Conservation (phyloP, 1,140 invertebrate species). For the Ceratina japonica region DNA sequence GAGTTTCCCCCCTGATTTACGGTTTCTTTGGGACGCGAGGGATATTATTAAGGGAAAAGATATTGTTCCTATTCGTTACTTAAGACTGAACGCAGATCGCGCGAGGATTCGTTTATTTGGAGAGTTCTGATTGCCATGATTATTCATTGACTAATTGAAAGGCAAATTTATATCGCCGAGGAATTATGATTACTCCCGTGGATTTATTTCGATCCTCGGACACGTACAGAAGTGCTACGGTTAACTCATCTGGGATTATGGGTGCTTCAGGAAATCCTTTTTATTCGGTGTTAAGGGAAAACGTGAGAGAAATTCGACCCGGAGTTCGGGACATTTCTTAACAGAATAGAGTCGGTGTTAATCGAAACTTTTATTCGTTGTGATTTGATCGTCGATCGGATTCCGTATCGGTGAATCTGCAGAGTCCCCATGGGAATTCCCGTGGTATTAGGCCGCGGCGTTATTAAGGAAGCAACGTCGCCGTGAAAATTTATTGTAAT, state of each 20-base stretch:
- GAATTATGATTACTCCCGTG: too few relatives aligned
- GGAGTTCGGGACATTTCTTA: neutral
- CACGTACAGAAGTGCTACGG: neutral
- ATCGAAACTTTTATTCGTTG: too few relatives aligned
- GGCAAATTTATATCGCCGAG: too few relatives aligned
- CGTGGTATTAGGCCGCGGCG: too few relatives aligned
- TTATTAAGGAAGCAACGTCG: slow-evolving; percentile 32
- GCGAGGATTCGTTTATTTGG: neutral
- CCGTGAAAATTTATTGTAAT: slow-evolving; percentile 57
- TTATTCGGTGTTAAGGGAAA: slow-evolving; percentile 35
- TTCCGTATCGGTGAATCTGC: neutral
- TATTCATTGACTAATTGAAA: slow-evolving; percentile 3
- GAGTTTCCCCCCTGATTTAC: slow-evolving; percentile 9
- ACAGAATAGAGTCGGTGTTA: too few relatives aligned
- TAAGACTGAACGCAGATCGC: neutral
- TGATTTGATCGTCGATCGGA: neutral
- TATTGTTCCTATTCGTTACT: slow-evolving; percentile 7
- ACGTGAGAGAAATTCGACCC: slow-evolving; percentile 33
- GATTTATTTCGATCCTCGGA: neutral
- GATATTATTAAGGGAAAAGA: neutral
- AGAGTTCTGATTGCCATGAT: slow-evolving; percentile 27
- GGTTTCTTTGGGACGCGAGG: neutral
- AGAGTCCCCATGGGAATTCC: slow-evolving; percentile 17
- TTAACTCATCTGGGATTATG: slow-evolving; percentile 26
- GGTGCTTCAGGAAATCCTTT: slow-evolving; percentile 41